Evolutionary conservation across 2,113 vertebrate species (phyloP).

Genomic region (Craseonycteris thonglongyai): DNA sequence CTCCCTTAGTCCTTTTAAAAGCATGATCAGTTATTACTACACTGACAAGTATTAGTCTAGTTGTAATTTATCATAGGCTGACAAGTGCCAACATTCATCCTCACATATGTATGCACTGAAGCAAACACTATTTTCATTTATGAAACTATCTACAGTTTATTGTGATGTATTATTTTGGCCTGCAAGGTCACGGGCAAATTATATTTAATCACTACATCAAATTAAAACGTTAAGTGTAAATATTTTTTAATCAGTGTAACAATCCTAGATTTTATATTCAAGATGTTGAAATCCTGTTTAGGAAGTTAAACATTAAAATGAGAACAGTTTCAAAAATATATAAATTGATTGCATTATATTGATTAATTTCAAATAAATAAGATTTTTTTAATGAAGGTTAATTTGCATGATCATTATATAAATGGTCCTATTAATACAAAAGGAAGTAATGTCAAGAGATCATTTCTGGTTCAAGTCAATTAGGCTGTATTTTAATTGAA

Average conservation of each 20-base stretch:
- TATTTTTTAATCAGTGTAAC: conserved; percentile 1
- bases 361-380: conserved; percentile 29
- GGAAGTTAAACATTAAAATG: neutral
- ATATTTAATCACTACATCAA: conserved; percentile 58
- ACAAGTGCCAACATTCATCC: conserved; percentile 62
- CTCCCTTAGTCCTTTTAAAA: conserved; percentile 51
- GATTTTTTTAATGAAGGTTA: conserved; percentile 20
- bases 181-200: conserved; percentile 40
- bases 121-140: conserved; percentile 46
- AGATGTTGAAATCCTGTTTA: neutral
- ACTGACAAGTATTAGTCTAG: conserved; percentile 71
- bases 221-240: conserved; percentile 32
- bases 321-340: neutral
- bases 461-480: conserved; percentile 42
- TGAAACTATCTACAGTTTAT: conserved; percentile 17
- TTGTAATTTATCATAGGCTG: conserved; percentile 70
- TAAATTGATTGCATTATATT: neutral
- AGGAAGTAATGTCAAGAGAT: conserved; percentile 48
- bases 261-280: neutral
- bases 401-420: conserved; percentile 34
- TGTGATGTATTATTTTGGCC: conserved; percentile 55
- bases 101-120: conserved; percentile 58
- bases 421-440: conserved; percentile 32
- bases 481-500: conserved; percentile 56
- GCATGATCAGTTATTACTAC: conserved; percentile 72